Percentiles rank a stretch among this genome's conserved stretches.
These are phyloP conservation scores for Dromiciops gliroides DNA, from an alignment of 2,113 vertebrate genomes.

Conservation along the genomic window DNA sequence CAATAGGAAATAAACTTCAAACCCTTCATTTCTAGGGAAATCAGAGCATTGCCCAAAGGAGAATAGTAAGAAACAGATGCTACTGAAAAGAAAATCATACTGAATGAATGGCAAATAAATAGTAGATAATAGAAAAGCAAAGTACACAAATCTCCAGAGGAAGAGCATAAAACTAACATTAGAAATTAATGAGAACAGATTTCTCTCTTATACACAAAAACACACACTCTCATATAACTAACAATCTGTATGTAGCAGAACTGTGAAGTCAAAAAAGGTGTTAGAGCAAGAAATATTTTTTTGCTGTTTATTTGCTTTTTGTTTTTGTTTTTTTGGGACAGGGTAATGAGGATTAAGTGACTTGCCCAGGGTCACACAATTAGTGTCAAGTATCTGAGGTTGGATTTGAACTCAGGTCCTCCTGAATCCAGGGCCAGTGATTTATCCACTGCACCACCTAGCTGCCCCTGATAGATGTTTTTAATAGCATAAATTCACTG, in stretches of 20 bases:
- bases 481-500: too few relatives aligned
- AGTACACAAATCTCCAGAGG: background rate
- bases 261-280: background rate
- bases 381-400: too few relatives aligned
- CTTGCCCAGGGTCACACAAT: too few relatives aligned
- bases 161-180: background rate
- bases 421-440: too few relatives aligned
- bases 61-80: background rate
- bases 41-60: background rate
- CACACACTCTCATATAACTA: background rate
- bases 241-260: rapidly evolving
- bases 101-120: background rate
- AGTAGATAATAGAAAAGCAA: background rate
- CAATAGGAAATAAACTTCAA: rapidly evolving
- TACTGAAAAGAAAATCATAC: background rate
- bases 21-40: background rate
- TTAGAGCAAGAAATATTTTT: too few relatives aligned
- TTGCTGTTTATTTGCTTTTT: too few relatives aligned
- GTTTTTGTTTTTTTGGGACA: too few relatives aligned
- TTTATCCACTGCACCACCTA: too few relatives aligned
- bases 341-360: too few relatives aligned
- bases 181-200: background rate
- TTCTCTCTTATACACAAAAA: background rate
- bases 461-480: too few relatives aligned
- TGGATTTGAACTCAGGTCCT: too few relatives aligned